Evolutionary conservation across 1,140 invertebrate species (phyloP).

Genomic region (Melanaphis sacchari): DNA sequence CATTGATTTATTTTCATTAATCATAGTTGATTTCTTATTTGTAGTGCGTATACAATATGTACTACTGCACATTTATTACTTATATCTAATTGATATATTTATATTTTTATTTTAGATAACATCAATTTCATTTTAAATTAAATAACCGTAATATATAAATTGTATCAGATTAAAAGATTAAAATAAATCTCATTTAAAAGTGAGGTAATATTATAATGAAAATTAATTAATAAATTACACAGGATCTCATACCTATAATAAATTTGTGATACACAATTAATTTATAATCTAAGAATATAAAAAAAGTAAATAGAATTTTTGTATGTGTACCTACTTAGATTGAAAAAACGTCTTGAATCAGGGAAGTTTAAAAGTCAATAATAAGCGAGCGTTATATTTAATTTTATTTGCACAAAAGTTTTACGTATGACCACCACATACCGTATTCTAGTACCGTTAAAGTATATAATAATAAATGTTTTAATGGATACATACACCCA

Average conservation of each 20-base stretch:
- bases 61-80: neutral
- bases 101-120: neutral
- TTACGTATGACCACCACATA: neutral
- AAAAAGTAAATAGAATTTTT: neutral
- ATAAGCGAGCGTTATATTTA: neutral
- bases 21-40: neutral
- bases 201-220: neutral
- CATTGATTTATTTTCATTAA: neutral
- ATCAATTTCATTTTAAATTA: neutral
- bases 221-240: neutral
- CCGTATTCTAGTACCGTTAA: neutral
- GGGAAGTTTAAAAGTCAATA: neutral
- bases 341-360: neutral
- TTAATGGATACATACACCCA: neutral
- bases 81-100: neutral
- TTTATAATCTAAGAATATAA: too few relatives aligned
- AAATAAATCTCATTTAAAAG: neutral
- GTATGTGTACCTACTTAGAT: neutral
- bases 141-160: neutral
- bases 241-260: neutral
- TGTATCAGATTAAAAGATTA: neutral
- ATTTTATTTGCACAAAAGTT: neutral
- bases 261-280: neutral
- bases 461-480: neutral
- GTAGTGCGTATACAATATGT: neutral